Percentiles rank a stretch among this genome's conserved stretches.
phyloP scores from a whole-genome alignment of 2,888 invertebrate species.

The Dysmachus trigonus region DNA sequence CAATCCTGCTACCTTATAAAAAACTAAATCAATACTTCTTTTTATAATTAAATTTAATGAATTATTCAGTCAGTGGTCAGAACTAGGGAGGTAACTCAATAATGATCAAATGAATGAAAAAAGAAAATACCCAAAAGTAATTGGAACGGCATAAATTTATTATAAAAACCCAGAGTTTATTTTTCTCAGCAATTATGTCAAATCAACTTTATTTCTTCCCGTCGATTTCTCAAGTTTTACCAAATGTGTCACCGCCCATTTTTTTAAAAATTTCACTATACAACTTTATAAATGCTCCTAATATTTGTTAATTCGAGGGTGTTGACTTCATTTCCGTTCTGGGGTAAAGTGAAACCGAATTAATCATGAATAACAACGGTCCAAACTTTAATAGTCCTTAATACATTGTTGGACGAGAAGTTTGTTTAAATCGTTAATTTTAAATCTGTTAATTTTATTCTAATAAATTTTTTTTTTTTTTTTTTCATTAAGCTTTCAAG shows the following conservation, averaged over 20 bases:
- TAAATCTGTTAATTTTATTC: not conserved
- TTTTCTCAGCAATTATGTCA: not conserved
- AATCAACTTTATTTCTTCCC: not conserved
- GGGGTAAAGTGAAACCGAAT: not conserved
- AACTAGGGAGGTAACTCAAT: not conserved
- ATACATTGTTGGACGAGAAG: not conserved
- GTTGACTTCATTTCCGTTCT: not conserved
- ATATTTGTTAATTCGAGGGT: not conserved
- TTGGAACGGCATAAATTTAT: not conserved
- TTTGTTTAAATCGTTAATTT: not conserved
- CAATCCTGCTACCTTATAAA: not conserved
- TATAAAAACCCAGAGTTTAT: not conserved
- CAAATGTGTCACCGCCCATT: not conserved
- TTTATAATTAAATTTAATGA: not conserved
- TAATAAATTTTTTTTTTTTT: not conserved
- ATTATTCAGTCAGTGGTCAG: too few species aligned
- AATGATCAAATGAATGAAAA: not conserved
- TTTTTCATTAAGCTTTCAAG: too few species aligned
- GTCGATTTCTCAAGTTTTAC: not conserved
- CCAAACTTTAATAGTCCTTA: not conserved
- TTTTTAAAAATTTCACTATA: not conserved
- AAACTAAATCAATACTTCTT: not conserved
- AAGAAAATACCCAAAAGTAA: not conserved
- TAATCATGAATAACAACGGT: not conserved
- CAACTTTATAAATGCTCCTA: not conserved